Base-by-base conservation (phyloP, 2,113 vertebrate genomes). In the Polyodon spathula region DNA sequence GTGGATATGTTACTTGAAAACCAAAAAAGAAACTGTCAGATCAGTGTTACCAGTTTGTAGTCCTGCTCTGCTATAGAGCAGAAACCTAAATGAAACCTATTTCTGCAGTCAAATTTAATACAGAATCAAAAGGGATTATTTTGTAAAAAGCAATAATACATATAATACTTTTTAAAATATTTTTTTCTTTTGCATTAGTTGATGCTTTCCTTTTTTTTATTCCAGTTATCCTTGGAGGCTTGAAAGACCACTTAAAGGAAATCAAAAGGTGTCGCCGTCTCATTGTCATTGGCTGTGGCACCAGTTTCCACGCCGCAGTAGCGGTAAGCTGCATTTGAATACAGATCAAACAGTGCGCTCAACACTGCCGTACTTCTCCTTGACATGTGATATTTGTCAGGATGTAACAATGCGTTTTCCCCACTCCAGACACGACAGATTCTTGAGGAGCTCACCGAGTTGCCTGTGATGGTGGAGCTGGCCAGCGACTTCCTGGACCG, bases 381-480 rank as follows among this genome's bases (percentile, higher is more conserved):
- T 27, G 27, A 27, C 27, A 27, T 27, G 27, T 27, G 27, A 27
- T 27, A 27, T 27, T 27, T 27, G 27, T 27, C 27, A 27, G 27
- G 27, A 27, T 27, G 27, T 27, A 27, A 27, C 27, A 27, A 3
- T 27, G 27, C 3, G 27, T 27, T 27, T 3, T 27, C 27, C 27
- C 3, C 27, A 27, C 27, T 73, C 56, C 58, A 98, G 94, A 98
- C 95, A 2, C 85, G 95, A n/a, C 95, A 98, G 76, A 87, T 95
- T 44, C 71, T 98, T 40, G 95, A 98, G 75, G 95, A 98, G 76
- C 79, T 97, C 68, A 97, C 95, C 0, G 95, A 98, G 61, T 75
- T 97, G 6, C 95, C 95, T 1, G 95, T 98, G 75, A 98, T 98
- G 95, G 93, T 98, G 64, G 95, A 98, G 77, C 86, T 98, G 66